Evolutionary conservation across 2,113 vertebrate species (phyloP), one percentile per base, ranked within the genome.

Genomic region (Scartelaos histophorus): DNA sequence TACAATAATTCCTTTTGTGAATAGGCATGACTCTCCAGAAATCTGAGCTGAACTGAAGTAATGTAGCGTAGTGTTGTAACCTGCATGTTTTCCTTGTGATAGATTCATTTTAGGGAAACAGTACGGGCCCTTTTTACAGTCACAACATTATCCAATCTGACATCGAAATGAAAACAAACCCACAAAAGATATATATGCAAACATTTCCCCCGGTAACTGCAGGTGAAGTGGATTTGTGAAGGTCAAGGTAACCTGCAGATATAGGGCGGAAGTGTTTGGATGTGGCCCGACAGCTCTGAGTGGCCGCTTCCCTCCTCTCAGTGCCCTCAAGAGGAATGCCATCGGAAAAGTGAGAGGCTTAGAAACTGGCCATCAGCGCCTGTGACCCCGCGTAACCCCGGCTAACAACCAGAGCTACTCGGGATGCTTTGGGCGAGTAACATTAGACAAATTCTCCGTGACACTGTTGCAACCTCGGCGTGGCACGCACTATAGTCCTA

Each of bases 341-440:
- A 90, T 87, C 74, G 62, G 85, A 74, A 88, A 88, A 90, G 83
- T 83, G 86, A 87, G 85, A 86, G 67, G 75, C 77, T 87, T 89
- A 90, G 82, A 91, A 89, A 81, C 78, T 85, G 87, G 88, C 88
- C 83, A 86, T 89, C 80, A 87, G 84, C 29, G 76, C 74, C 79
- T 46, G 76, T 91, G 91, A 92, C 91, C 92, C 86, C 58, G 69
- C 45, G 78, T 85, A 89, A 89, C 88, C 92, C 81, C 65, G 0
- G 69, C 85, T 82, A 86, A 86, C 90, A 85, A 82, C 80, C 86
- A 75, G 82, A 78, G 82, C 86, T 89, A 89, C 87, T 70, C 75
- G 51, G 75, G 84, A 90, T 92, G 91, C 90, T 83, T 73, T 78
- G 66, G 85, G 92, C 82, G 3, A 85, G 93, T 93, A 94, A 94